Conservation (phyloP, 2,113 vertebrate genomes). For the Scartelaos histophorus region DNA sequence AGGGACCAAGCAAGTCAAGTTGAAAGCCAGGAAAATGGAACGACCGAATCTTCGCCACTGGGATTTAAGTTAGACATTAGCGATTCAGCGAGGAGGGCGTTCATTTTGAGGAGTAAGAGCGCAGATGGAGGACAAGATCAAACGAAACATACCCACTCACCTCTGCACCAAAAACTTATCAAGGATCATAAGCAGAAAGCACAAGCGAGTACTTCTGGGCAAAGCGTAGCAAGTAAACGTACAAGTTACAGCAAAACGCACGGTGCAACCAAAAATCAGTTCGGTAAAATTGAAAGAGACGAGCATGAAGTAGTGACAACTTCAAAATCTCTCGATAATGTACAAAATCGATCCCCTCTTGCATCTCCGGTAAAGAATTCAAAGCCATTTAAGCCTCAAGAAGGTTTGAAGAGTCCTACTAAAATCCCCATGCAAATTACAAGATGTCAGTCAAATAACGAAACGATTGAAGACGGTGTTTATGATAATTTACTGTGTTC, state of each 20-base stretch:
- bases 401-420: constrained; percentile 61
- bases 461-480: constrained; percentile 63
- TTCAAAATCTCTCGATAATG: constrained; percentile 64
- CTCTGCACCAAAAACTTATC: constrained; percentile 74
- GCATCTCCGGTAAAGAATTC: constrained; percentile 76
- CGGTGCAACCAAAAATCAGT: constrained; percentile 72
- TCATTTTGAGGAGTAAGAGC: constrained; percentile 58
- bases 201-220: constrained; percentile 59
- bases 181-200: constrained; percentile 72
- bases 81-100: constrained; percentile 65
- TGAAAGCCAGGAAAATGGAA: constrained; percentile 47
- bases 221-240: constrained; percentile 70
- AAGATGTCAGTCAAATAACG: constrained; percentile 60
- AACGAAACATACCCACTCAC: constrained; percentile 68
- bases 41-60: constrained; percentile 69
- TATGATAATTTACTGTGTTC: constrained; percentile 69
- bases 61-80: constrained; percentile 66
- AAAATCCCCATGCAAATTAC: constrained; percentile 52
- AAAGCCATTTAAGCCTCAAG: constrained; percentile 72
- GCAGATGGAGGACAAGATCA: constrained; percentile 66
- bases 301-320: constrained; percentile 32
- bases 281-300: constrained; percentile 73
- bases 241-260: constrained; percentile 78
- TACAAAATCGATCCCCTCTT: constrained; percentile 71
- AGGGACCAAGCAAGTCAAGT: constrained; percentile 75